phyloP scores from a whole-genome alignment of 1,140 invertebrate genomes.

The Drosophila lacertosa region DNA sequence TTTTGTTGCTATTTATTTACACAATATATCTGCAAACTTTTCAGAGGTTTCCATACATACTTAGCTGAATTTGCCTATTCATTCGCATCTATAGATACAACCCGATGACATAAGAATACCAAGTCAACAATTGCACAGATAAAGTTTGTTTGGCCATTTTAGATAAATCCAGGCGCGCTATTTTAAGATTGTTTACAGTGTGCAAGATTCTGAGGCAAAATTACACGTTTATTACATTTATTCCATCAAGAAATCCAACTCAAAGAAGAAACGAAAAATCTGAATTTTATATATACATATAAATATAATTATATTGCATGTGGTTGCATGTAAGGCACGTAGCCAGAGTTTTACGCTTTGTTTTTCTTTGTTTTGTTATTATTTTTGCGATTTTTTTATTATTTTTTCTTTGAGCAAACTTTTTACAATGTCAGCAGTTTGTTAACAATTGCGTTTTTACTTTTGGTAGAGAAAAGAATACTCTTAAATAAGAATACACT shows the following conservation, averaged over 20 bases:
- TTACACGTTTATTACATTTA: background rate
- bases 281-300: background rate
- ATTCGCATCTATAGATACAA: background rate
- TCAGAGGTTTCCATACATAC: no score
- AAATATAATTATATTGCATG: background rate
- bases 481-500: background rate
- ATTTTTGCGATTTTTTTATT: background rate
- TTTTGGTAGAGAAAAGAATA: background rate
- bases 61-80: background rate
- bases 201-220: background rate
- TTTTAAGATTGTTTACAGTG: background rate
- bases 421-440: slow-evolving; percentile 8
- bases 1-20: background rate
- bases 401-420: background rate
- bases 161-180: background rate
- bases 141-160: slow-evolving; percentile 1
- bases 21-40: background rate
- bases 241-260: background rate
- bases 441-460: slow-evolving; percentile 4
- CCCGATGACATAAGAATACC: background rate
- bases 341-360: background rate
- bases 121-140: slow-evolving; percentile 1
- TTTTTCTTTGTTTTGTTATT: background rate
- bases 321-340: slow-evolving; percentile 6
- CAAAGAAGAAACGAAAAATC: background rate